phyloP scores from a whole-genome alignment of 2,888 invertebrate genomes.

The Hymenopus coronatus region DNA sequence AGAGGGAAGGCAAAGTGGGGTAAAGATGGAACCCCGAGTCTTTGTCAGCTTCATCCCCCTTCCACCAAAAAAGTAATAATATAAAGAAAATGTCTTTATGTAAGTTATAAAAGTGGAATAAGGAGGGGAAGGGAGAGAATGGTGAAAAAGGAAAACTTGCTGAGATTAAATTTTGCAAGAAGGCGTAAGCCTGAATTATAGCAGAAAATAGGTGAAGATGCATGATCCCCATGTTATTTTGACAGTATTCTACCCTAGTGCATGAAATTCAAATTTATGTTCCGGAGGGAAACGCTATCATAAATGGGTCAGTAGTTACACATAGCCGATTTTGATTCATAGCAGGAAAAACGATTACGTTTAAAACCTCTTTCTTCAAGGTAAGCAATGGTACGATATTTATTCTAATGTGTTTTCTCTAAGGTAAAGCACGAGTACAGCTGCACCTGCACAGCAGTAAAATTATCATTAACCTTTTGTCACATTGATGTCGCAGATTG shows the following conservation, averaged over 20 bases:
- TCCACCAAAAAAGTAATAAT: conserved; percentile 21
- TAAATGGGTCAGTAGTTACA: neutral
- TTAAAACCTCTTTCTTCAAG: neutral
- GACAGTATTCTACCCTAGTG: neutral
- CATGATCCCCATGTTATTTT: neutral
- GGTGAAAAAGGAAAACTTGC: conserved; percentile 1
- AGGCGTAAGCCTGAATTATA: neutral
- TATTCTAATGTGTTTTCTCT: neutral
- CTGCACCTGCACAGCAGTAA: too few relatives aligned
- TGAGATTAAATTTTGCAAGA: conserved; percentile 16
- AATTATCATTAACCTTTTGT: too few relatives aligned
- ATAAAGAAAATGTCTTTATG: conserved; percentile 22
- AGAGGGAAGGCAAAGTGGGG: conserved; percentile 3
- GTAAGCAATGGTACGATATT: neutral
- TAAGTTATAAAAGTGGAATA: conserved; percentile 3
- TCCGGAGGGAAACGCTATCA: neutral
- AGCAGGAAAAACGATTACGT: neutral
- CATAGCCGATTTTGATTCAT: neutral
- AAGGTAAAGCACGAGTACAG: neutral
- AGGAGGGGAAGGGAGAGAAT: neutral
- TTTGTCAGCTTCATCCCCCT: conserved; percentile 3
- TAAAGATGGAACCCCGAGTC: conserved; percentile 15
- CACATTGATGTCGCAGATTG: too few relatives aligned
- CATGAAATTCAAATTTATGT: neutral
- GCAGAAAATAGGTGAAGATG: neutral